phyloP scores from a whole-genome alignment of 2,888 invertebrate species.

The Oscheius myriophilus region DNA sequence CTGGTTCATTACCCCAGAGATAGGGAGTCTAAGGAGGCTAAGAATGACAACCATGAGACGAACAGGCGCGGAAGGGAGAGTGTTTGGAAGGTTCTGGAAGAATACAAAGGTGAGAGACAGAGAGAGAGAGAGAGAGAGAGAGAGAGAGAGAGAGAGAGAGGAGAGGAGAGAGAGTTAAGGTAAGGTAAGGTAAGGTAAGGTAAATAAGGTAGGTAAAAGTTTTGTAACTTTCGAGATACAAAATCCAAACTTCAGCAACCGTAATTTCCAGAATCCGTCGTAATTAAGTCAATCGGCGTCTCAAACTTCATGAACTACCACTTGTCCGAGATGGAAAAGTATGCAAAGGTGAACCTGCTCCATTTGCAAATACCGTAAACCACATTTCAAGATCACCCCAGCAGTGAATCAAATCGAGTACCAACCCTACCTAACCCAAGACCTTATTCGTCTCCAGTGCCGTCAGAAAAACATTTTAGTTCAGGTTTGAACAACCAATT shows the following conservation, averaged over 20 bases:
- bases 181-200: too few relatives aligned
- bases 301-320: constrained; percentile 82
- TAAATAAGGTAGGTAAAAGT: too few relatives aligned
- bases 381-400: constrained; percentile 32
- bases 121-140: background rate
- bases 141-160: background rate
- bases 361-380: background rate
- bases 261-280: constrained; percentile 70
- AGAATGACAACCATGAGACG: constrained; percentile 7
- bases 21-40: constrained; percentile 1
- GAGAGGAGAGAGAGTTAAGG: background rate
- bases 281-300: constrained; percentile 80
- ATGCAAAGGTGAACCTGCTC: constrained; percentile 38
- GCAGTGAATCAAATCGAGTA: constrained; percentile 71
- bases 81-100: constrained; percentile 80
- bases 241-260: background rate
- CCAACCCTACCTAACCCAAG: constrained; percentile 71
- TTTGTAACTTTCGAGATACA: too few relatives aligned
- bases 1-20: constrained; percentile 16
- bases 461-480: constrained; percentile 69
- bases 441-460: constrained; percentile 65
- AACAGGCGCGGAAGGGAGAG: constrained; percentile 72
- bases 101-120: constrained; percentile 72
- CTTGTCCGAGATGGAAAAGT: constrained; percentile 76
- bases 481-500: constrained; percentile 34